A percentile compares a stretch with the other conserved stretches of the same genome.
Evolutionary conservation across 2,888 invertebrate species (phyloP).

Genomic region (Alloplasta piceator): DNA sequence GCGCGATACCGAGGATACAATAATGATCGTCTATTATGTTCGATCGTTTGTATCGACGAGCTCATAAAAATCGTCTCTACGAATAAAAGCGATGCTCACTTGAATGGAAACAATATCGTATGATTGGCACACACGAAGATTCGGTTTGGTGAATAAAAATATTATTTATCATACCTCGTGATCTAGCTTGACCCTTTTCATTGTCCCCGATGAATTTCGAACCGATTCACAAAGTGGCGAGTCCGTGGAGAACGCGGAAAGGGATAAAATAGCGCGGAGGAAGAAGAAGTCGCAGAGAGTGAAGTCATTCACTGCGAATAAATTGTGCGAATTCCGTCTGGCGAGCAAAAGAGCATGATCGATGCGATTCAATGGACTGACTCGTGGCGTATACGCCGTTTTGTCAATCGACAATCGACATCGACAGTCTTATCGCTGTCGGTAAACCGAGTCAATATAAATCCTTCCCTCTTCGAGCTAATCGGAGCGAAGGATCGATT

Average conservation of each 20-base stretch:
- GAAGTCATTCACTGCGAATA: constrained; percentile 48
- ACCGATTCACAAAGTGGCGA: constrained; percentile 8
- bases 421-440: constrained; percentile 40
- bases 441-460: constrained; percentile 42
- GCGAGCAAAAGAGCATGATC: no score
- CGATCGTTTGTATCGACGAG: neutral
- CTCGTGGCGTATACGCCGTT: no score
- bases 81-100: constrained; percentile 14
- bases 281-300: constrained; percentile 51
- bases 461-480: constrained; percentile 54
- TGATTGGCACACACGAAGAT: constrained; percentile 34
- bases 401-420: no score
- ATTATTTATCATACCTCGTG: neutral
- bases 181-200: constrained; percentile 16
- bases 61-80: neutral
- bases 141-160: neutral
- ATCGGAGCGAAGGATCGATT: constrained; percentile 64
- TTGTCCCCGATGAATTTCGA: neutral
- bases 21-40: constrained; percentile 53
- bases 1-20: constrained; percentile 18
- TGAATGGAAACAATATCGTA: constrained; percentile 44
- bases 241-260: neutral
- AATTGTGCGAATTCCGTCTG: constrained; percentile 26
- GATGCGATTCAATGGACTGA: neutral
- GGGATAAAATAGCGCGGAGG: constrained; percentile 7